A percentile compares a stretch with the other conserved stretches of the same genome.
These are phyloP conservation scores for Pygoscelis antarcticus DNA, from an alignment of 2,113 vertebrate species.

Conservation along the genomic window DNA sequence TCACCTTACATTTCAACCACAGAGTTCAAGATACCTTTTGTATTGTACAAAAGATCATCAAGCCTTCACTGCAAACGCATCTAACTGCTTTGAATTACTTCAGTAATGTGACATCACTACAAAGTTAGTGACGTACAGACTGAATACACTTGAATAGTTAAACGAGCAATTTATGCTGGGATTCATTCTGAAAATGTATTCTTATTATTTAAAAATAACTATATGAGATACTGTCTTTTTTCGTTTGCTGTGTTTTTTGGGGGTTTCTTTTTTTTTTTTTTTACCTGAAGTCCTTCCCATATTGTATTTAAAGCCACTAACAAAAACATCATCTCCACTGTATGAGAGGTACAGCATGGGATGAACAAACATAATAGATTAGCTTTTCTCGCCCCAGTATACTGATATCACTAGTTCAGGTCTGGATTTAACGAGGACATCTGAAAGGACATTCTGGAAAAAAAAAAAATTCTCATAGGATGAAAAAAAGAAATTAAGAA, in stretches of 20 bases:
- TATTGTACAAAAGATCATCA: not conserved
- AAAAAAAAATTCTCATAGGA: not conserved
- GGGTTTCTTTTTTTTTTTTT: not conserved
- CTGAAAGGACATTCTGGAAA: not conserved
- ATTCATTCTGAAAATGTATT: not conserved
- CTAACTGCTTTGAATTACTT: not conserved
- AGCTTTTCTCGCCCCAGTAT: not conserved
- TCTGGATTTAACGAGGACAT: not conserved
- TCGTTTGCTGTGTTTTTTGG: fast-evolving
- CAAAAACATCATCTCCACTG: not conserved
- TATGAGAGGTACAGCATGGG: not conserved
- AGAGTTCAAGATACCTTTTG: not conserved
- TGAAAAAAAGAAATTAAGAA: not conserved
- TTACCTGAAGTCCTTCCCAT: not conserved
- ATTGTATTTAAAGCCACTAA: not conserved
- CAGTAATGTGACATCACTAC: not conserved
- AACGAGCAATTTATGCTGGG: not conserved
- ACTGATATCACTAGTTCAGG: fast-evolving
- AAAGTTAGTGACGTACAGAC: not conserved
- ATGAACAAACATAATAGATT: not conserved
- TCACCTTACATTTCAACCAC: not conserved
- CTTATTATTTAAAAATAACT: not conserved
- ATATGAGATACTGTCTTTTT: not conserved
- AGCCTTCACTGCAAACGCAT: not conserved
- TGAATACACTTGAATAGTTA: not conserved